Conservation (phyloP, 2,797 vertebrate genomes). For the Pogoniulus pusillus region DNA sequence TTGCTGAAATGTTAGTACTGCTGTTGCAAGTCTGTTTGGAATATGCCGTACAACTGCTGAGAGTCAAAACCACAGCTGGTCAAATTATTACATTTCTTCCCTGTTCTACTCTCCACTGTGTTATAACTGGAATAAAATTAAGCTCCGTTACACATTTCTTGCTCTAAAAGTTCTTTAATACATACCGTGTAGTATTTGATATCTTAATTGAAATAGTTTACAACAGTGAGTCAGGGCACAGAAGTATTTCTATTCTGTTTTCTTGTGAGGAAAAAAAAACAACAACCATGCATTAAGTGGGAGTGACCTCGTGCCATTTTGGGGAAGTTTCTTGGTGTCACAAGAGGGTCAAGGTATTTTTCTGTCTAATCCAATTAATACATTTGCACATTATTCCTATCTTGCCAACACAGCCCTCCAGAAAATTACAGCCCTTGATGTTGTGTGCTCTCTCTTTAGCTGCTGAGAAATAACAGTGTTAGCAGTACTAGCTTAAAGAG, state of each 20-base stretch:
- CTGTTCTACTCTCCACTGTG: background rate
- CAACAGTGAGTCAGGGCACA: background rate
- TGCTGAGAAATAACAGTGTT: background rate
- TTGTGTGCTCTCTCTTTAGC: background rate
- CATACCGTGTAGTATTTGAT: background rate
- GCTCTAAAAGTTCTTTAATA: background rate
- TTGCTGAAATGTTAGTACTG: background rate
- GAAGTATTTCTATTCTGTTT: background rate
- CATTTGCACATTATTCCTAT: background rate
- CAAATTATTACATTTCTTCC: background rate
- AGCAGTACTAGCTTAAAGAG: background rate
- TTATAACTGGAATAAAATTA: slow-evolving; percentile 12
- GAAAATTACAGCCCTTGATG: background rate
- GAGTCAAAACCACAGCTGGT: background rate
- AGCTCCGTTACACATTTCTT: background rate
- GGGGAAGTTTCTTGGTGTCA: slow-evolving; percentile 3
- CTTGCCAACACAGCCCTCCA: background rate
- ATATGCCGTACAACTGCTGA: background rate
- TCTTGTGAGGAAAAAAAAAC: background rate
- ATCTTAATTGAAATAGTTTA: background rate
- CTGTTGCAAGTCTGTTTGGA: background rate
- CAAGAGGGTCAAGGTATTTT: background rate
- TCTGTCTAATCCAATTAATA: background rate
- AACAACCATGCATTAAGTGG: background rate
- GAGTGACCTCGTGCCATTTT: background rate